Conservation (phyloP, 2,888 invertebrate species). For the Acrocera orbiculus region DNA sequence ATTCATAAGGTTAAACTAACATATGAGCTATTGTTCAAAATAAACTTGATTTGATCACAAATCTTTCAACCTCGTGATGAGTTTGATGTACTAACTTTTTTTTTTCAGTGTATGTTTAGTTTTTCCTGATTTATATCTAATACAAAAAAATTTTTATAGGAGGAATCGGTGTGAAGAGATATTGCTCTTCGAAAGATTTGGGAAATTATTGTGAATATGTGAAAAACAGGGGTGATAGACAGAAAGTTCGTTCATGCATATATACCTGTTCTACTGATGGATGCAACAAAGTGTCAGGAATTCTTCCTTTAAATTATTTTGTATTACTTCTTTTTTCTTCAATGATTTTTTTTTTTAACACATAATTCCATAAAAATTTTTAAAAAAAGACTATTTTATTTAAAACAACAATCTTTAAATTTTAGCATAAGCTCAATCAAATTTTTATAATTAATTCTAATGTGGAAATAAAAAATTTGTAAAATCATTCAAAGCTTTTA, state of each 20-base stretch:
- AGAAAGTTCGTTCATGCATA: conserved; percentile 73
- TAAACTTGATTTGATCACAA: too few species aligned
- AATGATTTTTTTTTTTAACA: too few species aligned
- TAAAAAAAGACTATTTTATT: too few species aligned
- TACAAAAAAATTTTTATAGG: conserved; percentile 37
- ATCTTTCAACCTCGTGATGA: too few species aligned
- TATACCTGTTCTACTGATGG: conserved; percentile 70
- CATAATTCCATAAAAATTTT: too few species aligned
- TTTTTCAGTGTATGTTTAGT: background rate
- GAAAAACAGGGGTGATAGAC: conserved; percentile 62
- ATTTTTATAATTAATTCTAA: too few species aligned
- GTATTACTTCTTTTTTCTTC: background rate
- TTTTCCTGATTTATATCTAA: background rate
- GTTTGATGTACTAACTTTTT: background rate
- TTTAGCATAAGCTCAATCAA: too few species aligned
- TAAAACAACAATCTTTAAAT: too few species aligned
- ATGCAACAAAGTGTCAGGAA: conserved; percentile 43
- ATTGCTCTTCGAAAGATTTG: conserved; percentile 68
- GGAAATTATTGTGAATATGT: conserved; percentile 85
- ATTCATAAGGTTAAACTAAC: too few species aligned
- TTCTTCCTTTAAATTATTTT: background rate
- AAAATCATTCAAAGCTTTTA: too few species aligned
- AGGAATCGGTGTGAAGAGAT: conserved; percentile 74
- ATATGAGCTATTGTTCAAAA: too few species aligned
- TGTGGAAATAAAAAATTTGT: too few species aligned